A percentile compares a stretch with the other conserved stretches of the same genome.
Conservation (phyloP, 1,140 invertebrate species). For the Heliothis subflexa region DNA sequence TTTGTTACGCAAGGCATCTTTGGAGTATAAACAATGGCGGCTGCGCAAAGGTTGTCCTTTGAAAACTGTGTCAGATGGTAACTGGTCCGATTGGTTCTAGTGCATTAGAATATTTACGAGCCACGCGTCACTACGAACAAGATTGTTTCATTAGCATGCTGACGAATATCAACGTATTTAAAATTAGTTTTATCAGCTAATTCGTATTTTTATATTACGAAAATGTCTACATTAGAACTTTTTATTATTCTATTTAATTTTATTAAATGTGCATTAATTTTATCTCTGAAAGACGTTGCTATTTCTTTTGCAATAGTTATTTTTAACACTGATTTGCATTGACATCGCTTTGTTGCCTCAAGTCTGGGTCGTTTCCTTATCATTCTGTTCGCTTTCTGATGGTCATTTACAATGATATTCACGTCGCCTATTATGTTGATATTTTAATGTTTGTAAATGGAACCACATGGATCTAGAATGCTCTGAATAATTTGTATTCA, state of each 20-base stretch:
- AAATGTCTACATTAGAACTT: no score
- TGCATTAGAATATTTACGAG: slow-evolving; percentile 25
- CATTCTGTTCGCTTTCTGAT: slow-evolving; percentile 28
- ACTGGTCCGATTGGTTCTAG: slow-evolving; percentile 58
- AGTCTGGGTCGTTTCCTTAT: slow-evolving; percentile 27
- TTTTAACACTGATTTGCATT: slow-evolving; percentile 32
- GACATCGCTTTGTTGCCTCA: slow-evolving; percentile 26
- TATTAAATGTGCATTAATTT: no score
- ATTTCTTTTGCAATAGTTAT: slow-evolving; percentile 12
- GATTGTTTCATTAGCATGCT: slow-evolving; percentile 20
- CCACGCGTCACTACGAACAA: background rate
- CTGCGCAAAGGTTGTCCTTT: slow-evolving; percentile 73
- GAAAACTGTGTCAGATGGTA: slow-evolving; percentile 73
- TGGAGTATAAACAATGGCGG: slow-evolving; percentile 66
- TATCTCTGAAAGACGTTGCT: background rate
- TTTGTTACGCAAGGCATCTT: slow-evolving; percentile 61
- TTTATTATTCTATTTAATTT: no score
- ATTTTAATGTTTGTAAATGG: slow-evolving; percentile 21
- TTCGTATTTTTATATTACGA: background rate
- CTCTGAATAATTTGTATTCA: background rate
- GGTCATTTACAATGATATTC: slow-evolving; percentile 7
- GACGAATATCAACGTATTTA: background rate
- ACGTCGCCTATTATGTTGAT: slow-evolving; percentile 8
- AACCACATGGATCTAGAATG: background rate
- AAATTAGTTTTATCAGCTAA: background rate